Evolutionary conservation across 2,888 invertebrate genomes (phyloP).

Genomic region (Cheilosia vernalis): DNA sequence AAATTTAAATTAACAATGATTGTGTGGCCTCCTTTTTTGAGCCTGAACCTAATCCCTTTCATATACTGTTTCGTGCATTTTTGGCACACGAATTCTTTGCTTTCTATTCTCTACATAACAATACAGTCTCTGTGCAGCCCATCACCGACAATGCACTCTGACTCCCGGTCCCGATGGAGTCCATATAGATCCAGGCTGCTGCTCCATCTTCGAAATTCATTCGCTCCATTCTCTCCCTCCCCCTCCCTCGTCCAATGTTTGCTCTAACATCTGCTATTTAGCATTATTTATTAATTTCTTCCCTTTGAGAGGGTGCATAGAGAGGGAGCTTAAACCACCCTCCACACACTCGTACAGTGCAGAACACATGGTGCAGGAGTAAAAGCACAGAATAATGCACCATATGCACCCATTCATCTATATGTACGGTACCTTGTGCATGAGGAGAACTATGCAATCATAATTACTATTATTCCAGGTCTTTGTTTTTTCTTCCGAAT

Average conservation of each 20-base stretch:
- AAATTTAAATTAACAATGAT: slow-evolving; percentile 56
- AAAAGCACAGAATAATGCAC: slow-evolving; percentile 26
- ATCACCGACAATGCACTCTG: slow-evolving; percentile 61
- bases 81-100: slow-evolving; percentile 37
- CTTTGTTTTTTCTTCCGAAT: slow-evolving; percentile 56
- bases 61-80: slow-evolving; percentile 41
- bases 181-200: slow-evolving; percentile 33
- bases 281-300: slow-evolving; percentile 67
- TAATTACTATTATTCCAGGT: slow-evolving; percentile 69
- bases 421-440: slow-evolving; percentile 8
- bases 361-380: slow-evolving; percentile 11
- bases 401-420: slow-evolving; percentile 10
- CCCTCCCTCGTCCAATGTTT: neutral
- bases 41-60: slow-evolving; percentile 30
- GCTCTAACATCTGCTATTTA: slow-evolving; percentile 52
- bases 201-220: slow-evolving; percentile 47
- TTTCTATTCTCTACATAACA: slow-evolving; percentile 26
- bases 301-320: slow-evolving; percentile 5
- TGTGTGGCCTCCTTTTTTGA: slow-evolving; percentile 54
- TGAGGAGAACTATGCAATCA: slow-evolving; percentile 66
- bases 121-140: slow-evolving; percentile 26
- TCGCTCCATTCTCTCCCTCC: neutral
- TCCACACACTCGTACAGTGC: neutral
- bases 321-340: slow-evolving; percentile 20
- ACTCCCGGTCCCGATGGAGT: slow-evolving; percentile 36